Conservation (phyloP, 30 jellyfish, hydroid and myxozoan species). For the Nemopilema nomurai region DNA sequence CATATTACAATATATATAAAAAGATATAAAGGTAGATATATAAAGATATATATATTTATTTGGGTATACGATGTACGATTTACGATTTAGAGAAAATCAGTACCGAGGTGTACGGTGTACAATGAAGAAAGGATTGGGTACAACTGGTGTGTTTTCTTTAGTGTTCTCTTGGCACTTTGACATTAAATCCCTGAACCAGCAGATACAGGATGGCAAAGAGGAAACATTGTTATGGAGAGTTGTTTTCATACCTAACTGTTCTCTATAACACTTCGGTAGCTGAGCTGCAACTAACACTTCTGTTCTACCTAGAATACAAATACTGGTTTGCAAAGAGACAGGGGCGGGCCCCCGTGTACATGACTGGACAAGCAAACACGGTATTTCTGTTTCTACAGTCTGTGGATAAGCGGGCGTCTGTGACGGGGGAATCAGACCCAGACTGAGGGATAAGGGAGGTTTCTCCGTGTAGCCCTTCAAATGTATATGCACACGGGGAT, state of each 20-base stretch:
- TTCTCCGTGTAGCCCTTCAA: background rate
- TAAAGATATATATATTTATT: too few species aligned
- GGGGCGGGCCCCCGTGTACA: background rate
- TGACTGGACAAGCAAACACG: background rate
- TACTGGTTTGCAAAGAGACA: background rate
- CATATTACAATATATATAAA: too few species aligned
- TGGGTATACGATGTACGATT: too few species aligned
- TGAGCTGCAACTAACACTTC: background rate
- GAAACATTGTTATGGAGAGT: background rate
- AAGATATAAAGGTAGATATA: too few species aligned
- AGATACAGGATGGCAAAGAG: slow-evolving; percentile 17
- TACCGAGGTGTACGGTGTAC: too few species aligned
- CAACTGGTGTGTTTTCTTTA: too few species aligned
- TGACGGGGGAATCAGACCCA: background rate
- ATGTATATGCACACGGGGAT: background rate
- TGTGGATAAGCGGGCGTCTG: background rate
- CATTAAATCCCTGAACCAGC: slow-evolving; percentile 21
- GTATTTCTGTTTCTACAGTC: background rate
- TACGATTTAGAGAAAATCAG: too few species aligned
- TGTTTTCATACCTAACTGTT: background rate
- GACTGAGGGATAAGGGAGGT: background rate
- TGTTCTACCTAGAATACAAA: background rate
- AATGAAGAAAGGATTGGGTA: too few species aligned
- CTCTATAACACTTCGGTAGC: background rate
- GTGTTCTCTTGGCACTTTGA: too few species aligned